Evolutionary conservation across 2,113 vertebrate species (phyloP), one percentile per base, ranked within the genome.

Genomic region (Cyprinodon tularosa): DNA sequence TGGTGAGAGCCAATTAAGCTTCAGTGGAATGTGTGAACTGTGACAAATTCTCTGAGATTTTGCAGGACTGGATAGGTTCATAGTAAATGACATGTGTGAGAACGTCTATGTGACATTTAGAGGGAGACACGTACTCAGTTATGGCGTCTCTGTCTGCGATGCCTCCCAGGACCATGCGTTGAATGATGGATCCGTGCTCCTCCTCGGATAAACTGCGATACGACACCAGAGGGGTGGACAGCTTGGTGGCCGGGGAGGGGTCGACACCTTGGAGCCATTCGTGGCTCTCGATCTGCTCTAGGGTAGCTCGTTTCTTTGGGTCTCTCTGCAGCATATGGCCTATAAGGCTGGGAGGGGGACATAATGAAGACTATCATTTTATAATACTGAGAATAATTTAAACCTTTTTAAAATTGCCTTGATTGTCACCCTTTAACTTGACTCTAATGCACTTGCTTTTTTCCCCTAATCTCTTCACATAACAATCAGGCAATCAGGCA

Each of bases 281-380:
- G 47, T 99, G 98, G 71, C 93, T 93, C 90, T 97, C 96, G 17
- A 99, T 99, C 90, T 97, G 96, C 71, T 97, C 97, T 45, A 99
- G 88, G 10, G 97, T 98, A 0, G 98, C 98, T 75, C 98, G 95
- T 83, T 93, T 94, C 90, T 97, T 98, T 0, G 98, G 98, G 74
- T 99, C 98, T 86, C 98, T 95, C 94, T 98, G 97, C 65, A 99
- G 93, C 98, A 99, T 99, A 69, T 94, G 96, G 69, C 96, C 96
- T 83, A 99, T 99, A 2, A 99, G 94, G 93, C 98, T 99, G 87
- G 66, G 81, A 71, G 67, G 59, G 45, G 66, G 17, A 29, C 44
- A 80, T 37, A 72, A 40, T 6, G 29, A 22, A 45, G n/a, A 42
- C 69, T 40, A 73, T 20, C n/a, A 22, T 77, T 4, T 29, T 29